Conservation (phyloP, 2,797 vertebrate genomes). For the Spizella passerina region DNA sequence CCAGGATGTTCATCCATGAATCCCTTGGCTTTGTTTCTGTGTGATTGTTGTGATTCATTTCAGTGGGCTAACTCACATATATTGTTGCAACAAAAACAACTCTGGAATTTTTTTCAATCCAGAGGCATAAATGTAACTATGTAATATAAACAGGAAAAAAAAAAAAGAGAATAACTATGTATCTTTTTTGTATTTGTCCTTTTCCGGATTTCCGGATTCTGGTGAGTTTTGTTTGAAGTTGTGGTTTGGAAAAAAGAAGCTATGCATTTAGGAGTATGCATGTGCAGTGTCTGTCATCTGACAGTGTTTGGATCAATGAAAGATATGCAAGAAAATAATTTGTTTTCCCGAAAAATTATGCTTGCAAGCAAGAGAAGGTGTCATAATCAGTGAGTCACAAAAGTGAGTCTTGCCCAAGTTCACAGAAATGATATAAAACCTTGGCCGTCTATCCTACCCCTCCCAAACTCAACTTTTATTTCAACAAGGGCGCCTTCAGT, state of each 20-base stretch:
- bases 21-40: background rate
- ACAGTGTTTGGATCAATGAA: background rate
- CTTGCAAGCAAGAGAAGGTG: background rate
- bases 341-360: background rate
- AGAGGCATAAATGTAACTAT: background rate
- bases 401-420: background rate
- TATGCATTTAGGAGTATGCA: background rate
- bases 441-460: background rate
- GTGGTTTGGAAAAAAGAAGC: background rate
- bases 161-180: background rate
- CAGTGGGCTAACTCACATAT: background rate
- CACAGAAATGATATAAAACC: background rate
- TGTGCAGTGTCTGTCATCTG: background rate
- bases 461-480: background rate
- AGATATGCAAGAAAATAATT: background rate
- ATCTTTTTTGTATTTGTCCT: background rate
- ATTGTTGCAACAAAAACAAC: background rate
- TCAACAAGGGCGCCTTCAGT: background rate
- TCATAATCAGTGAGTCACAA: background rate
- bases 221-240: background rate
- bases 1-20: background rate
- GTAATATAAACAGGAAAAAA: background rate
- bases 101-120: background rate
- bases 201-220: background rate
- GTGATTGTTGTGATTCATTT: background rate